These are phyloP conservation scores for Macrostomum lignano DNA, from an alignment of 1,140 invertebrate species.

Conservation along the genomic window DNA sequence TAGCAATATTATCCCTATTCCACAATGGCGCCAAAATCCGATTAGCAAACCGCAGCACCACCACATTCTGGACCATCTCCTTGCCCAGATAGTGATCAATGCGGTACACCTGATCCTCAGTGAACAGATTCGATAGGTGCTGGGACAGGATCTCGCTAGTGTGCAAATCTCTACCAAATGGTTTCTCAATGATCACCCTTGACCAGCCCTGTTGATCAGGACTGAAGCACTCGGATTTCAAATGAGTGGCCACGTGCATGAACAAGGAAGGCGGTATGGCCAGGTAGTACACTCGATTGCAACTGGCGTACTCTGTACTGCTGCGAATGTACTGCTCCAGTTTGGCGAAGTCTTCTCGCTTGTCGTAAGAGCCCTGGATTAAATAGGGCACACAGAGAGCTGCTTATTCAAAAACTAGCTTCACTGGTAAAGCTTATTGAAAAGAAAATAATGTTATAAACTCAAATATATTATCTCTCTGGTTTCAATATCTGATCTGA, in stretches of 20 bases:
- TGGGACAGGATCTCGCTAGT: slow-evolving; percentile 53
- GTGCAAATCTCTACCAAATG: slow-evolving; percentile 67
- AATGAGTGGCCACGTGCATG: slow-evolving; percentile 50
- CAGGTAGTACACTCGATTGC: slow-evolving; percentile 69
- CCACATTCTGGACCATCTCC: slow-evolving; percentile 97
- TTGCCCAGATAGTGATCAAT: slow-evolving; percentile 98
- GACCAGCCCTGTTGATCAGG: too few relatives aligned
- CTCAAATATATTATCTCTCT: too few relatives aligned
- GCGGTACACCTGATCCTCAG: slow-evolving; percentile 76
- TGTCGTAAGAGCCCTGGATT: slow-evolving; percentile 58
- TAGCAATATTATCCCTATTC: slow-evolving; percentile 65
- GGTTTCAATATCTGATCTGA: too few relatives aligned
- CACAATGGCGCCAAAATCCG: slow-evolving; percentile 31
- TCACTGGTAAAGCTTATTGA: too few relatives aligned
- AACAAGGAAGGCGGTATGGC: slow-evolving; percentile 84
- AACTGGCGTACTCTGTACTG: slow-evolving; percentile 37
- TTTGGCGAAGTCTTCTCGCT: slow-evolving; percentile 42
- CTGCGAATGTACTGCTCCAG: slow-evolving; percentile 34
- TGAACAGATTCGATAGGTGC: slow-evolving; percentile 58
- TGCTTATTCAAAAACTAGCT: too few relatives aligned
- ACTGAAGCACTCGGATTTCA: too few relatives aligned
- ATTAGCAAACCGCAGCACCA: slow-evolving; percentile 45
- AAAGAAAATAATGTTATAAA: too few relatives aligned
- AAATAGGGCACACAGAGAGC: too few relatives aligned
- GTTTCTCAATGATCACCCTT: slow-evolving; percentile 93